Evolutionary conservation across 2,888 invertebrate species (phyloP), one percentile per base, ranked within the genome.

Genomic region (Polymixis lichenea): DNA sequence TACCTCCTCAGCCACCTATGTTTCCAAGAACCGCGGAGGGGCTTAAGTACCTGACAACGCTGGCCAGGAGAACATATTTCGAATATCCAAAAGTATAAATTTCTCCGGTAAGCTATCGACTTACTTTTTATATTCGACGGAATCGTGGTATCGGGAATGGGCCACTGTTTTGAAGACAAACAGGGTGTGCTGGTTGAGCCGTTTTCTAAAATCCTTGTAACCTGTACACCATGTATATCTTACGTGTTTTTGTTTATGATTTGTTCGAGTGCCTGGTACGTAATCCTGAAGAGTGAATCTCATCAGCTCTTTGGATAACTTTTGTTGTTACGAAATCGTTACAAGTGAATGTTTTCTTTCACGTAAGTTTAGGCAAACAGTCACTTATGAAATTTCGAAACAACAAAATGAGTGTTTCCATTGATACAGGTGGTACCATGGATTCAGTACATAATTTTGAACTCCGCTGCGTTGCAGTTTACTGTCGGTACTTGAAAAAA

Each of bases 81-180:
- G 96, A 94, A 95, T 95, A 96, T 95, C 95, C 95, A 95, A 95
- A 96, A 95, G 96, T 96, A 96, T 96, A 96, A 96, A 96, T 96
- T 96, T 93, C 90, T 88, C 87, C 93, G 92, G 95, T 96, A 96
- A 96, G 96, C 96, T 96, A 96, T 96, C 95, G 96, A 95, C 96
- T 96, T 96, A 96, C 95, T 96, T 96, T 96, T 96, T 96, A 96
- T 96, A 96, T 95, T 94, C 95, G 89, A 90, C 90, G 91, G 93
- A 94, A 94, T 94, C 95, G 95, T 92, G 93, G 93, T 93, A 91
- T 89, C 88, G 91, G 89, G 93, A 94, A 95, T 95, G 94, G 94
- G 90, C 93, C 90, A 93, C 93, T 96, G 95, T 96, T 96, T 95
- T 95, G 89, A 94, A 94, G 93, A 93, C 94, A 96, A 96, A 96